Evolutionary conservation across 2,888 invertebrate species (phyloP).

Genomic region (Latrodectus elegans): DNA sequence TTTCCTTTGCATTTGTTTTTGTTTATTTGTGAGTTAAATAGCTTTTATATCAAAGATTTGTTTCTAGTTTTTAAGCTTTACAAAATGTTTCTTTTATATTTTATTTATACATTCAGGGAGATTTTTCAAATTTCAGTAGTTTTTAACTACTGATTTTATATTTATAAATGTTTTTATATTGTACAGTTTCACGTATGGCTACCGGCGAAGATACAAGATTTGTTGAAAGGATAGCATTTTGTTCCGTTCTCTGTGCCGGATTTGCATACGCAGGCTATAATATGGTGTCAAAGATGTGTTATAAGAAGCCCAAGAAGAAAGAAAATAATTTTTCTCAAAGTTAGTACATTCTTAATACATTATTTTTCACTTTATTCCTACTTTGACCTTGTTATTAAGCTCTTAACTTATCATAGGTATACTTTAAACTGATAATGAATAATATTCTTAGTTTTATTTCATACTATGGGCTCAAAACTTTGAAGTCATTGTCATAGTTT

Average conservation of each 20-base stretch:
- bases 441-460: too few species aligned
- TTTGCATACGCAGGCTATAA: constrained; percentile 78
- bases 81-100: background rate
- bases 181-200: constrained; percentile 26
- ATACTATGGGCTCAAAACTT: too few species aligned
- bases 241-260: constrained; percentile 77
- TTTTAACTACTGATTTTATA: background rate
- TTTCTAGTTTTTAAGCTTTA: too few species aligned
- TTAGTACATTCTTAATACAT: background rate
- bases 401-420: too few species aligned
- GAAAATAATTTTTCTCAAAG: constrained; percentile 48
- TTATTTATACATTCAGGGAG: background rate
- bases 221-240: constrained; percentile 75
- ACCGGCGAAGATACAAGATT: constrained; percentile 16
- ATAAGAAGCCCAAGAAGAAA: constrained; percentile 29
- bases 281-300: constrained; percentile 72
- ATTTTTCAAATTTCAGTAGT: background rate
- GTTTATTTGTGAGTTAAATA: too few species aligned
- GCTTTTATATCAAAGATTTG: too few species aligned
- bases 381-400: too few species aligned
- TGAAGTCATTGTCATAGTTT: too few species aligned
- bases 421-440: too few species aligned
- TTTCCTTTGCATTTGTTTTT: too few species aligned
- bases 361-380: background rate
- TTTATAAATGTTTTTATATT: background rate